These are phyloP conservation scores for Drosophila prosaltans DNA, from an alignment of 1,140 invertebrate genomes.

Conservation along the genomic window DNA sequence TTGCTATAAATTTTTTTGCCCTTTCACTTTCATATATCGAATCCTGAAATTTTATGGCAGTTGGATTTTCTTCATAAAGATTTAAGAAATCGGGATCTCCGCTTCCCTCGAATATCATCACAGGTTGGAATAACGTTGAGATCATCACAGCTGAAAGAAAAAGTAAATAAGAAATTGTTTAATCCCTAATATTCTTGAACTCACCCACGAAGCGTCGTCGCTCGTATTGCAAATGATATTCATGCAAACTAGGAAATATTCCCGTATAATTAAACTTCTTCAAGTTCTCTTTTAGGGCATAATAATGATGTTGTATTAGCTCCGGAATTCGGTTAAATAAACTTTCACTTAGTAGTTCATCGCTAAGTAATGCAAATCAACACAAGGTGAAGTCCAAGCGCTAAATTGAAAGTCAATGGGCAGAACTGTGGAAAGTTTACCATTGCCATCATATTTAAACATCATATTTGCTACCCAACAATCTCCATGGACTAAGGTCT, in stretches of 20 bases:
- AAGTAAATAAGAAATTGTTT: background rate
- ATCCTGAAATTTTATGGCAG: slow-evolving; percentile 51
- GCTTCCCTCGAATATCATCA: slow-evolving; percentile 54
- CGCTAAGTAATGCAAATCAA: slow-evolving; percentile 77
- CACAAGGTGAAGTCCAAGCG: slow-evolving; percentile 47
- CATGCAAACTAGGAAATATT: slow-evolving; percentile 51
- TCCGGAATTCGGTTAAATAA: slow-evolving; percentile 37
- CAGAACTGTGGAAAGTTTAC: slow-evolving; percentile 82
- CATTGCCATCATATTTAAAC: slow-evolving; percentile 83
- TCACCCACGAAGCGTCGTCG: slow-evolving; percentile 60
- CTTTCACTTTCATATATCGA: slow-evolving; percentile 40
- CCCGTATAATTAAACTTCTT: slow-evolving; percentile 47
- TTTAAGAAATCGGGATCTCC: slow-evolving; percentile 47
- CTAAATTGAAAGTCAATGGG: slow-evolving; percentile 76
- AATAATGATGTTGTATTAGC: slow-evolving; percentile 69
- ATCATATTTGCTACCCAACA: slow-evolving; percentile 87
- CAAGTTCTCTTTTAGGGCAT: slow-evolving; percentile 41
- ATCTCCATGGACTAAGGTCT: slow-evolving; percentile 86
- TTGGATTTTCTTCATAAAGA: slow-evolving; percentile 41
- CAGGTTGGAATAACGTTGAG: slow-evolving; percentile 37
- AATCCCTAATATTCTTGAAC: no score
- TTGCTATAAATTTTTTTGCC: slow-evolving; percentile 36
- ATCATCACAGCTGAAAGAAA: slow-evolving; percentile 33
- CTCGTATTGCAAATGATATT: slow-evolving; percentile 68
- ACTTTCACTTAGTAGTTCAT: slow-evolving; percentile 32